Conservation (phyloP, 2,113 vertebrate species). For the Nesoenas mayeri region DNA sequence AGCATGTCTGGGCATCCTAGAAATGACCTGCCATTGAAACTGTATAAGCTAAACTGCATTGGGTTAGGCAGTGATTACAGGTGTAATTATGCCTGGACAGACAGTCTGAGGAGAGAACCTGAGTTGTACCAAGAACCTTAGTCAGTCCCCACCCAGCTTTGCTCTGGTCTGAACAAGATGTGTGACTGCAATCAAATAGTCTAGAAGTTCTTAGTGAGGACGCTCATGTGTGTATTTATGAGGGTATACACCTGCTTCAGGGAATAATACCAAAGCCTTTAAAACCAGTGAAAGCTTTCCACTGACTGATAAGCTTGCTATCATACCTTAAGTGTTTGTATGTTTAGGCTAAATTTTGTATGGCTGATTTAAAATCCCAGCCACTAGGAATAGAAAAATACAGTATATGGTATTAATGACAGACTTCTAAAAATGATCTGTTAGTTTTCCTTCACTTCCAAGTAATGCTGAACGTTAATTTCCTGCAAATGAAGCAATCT, state of each 20-base stretch:
- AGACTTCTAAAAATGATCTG: background rate
- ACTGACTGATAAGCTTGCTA: background rate
- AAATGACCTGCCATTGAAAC: background rate
- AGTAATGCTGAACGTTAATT: constrained; percentile 28
- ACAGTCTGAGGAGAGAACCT: background rate
- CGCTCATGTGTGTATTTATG: background rate
- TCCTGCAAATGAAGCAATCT: constrained; percentile 38
- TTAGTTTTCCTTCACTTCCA: constrained; percentile 23
- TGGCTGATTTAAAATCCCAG: background rate
- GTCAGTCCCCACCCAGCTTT: background rate
- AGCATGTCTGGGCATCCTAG: background rate
- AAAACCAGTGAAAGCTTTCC: background rate
- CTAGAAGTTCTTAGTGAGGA: background rate
- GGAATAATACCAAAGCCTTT: background rate
- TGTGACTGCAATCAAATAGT: background rate
- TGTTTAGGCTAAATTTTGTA: background rate
- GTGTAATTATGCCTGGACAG: background rate
- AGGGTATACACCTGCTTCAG: background rate
- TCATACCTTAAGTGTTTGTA: background rate
- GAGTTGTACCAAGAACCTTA: background rate
- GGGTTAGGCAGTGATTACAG: background rate
- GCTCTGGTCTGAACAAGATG: background rate
- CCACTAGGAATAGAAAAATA: background rate
- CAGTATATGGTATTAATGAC: background rate
- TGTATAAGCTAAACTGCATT: background rate